Evolutionary conservation across 2,797 vertebrate genomes (phyloP).

Genomic region (Pipistrellus nathusii): DNA sequence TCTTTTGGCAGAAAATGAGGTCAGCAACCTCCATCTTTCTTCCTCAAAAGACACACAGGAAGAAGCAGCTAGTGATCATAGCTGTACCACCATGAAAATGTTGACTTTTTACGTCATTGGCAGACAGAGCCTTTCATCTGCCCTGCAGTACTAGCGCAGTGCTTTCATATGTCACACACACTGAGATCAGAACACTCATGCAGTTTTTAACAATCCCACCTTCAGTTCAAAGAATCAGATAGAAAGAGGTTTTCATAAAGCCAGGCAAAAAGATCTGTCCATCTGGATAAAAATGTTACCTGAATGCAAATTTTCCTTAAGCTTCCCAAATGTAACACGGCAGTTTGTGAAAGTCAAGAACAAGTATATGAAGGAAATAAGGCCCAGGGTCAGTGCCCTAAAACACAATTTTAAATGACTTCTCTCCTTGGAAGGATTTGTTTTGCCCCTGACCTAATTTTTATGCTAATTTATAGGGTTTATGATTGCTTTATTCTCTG

Average conservation of each 20-base stretch:
- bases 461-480: slow-evolving; percentile 71
- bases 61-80: not conserved
- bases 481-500: slow-evolving; percentile 60
- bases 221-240: slow-evolving; percentile 22
- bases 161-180: not conserved
- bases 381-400: not conserved
- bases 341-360: slow-evolving; percentile 13
- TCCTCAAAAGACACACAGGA: not conserved
- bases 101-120: not conserved
- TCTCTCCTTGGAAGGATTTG: slow-evolving; percentile 53
- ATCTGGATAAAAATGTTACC: slow-evolving; percentile 18
- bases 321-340: not conserved
- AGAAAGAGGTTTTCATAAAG: slow-evolving; percentile 56
- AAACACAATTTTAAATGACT: slow-evolving; percentile 45
- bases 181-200: not conserved
- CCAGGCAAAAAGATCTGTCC: slow-evolving; percentile 10
- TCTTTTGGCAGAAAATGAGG: slow-evolving; percentile 5
- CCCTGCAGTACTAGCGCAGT: not conserved
- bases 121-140: not conserved
- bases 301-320: slow-evolving; percentile 35
- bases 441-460: slow-evolving; percentile 72
- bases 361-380: not conserved
- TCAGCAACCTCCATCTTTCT: not conserved
- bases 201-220: not conserved
- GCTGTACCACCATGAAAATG: not conserved